Conservation (phyloP, 2,888 invertebrate genomes). For the Habroteleia sp. region DNA sequence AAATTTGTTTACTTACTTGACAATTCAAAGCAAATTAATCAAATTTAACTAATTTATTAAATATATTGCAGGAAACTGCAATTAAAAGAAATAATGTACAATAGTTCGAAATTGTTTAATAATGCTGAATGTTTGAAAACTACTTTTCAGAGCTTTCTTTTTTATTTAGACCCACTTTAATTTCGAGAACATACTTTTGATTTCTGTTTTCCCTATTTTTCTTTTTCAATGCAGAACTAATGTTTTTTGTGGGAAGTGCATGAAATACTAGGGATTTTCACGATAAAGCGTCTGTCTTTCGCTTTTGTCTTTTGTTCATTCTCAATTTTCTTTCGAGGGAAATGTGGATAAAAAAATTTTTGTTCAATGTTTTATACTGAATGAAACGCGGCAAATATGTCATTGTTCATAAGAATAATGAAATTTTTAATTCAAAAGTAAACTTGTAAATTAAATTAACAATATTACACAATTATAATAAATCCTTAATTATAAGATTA, state of each 20-base stretch:
- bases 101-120: neutral
- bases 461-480: no score
- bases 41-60: no score
- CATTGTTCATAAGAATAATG: neutral
- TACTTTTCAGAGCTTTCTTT: neutral
- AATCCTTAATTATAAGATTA: no score
- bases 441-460: neutral
- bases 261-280: slow-evolving; percentile 20
- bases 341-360: slow-evolving; percentile 4
- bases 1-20: neutral
- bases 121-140: no score
- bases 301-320: slow-evolving; percentile 37
- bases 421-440: neutral
- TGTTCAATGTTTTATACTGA: neutral
- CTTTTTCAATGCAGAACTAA: slow-evolving; percentile 14
- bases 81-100: no score
- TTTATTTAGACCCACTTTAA: neutral
- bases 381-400: slow-evolving; percentile 1
- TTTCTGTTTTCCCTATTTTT: neutral
- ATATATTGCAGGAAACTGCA: no score
- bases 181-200: slow-evolving; percentile 11
- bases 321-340: slow-evolving; percentile 8
- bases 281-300: slow-evolving; percentile 30
- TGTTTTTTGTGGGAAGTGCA: slow-evolving; percentile 21
- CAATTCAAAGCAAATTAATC: neutral